A percentile compares a stretch with the other conserved stretches of the same genome.
These are phyloP conservation scores for Azemiops feae DNA, from an alignment of 2,113 vertebrate species.

Conservation along the genomic window DNA sequence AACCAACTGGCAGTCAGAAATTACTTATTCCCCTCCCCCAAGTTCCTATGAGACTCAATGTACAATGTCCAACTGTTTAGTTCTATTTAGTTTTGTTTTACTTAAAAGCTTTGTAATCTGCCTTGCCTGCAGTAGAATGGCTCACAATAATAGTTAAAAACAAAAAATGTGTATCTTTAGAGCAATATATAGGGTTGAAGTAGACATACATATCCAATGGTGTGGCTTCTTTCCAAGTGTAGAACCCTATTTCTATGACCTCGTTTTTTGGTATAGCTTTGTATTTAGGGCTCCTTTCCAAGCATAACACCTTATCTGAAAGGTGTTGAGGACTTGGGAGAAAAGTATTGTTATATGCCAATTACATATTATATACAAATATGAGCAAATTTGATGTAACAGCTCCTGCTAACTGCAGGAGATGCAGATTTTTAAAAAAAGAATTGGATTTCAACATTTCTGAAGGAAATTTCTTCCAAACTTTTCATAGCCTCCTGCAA, in stretches of 20 bases:
- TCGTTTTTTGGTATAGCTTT: background rate
- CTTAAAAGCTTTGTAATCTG: background rate
- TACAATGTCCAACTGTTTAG: background rate
- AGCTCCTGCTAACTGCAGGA: background rate
- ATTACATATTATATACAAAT: background rate
- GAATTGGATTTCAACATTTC: background rate
- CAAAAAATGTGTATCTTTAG: background rate
- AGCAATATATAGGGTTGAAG: background rate
- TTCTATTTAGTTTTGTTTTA: background rate
- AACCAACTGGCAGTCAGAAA: background rate
- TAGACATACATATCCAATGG: background rate
- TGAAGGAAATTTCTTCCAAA: background rate
- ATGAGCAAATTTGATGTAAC: background rate
- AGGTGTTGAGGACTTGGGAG: background rate
- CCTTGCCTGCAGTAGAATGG: background rate
- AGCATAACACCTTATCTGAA: background rate
- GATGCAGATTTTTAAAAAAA: background rate
- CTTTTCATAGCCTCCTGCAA: background rate
- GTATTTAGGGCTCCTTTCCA: background rate
- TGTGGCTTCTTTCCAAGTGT: constrained; percentile 6
- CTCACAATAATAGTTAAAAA: background rate
- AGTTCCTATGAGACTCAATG: background rate
- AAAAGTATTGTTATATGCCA: background rate
- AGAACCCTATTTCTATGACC: background rate
- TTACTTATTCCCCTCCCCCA: background rate